A percentile compares a stretch with the other conserved stretches of the same genome.
Conservation (phyloP, 2,113 vertebrate genomes). For the Eolophus roseicapilla region DNA sequence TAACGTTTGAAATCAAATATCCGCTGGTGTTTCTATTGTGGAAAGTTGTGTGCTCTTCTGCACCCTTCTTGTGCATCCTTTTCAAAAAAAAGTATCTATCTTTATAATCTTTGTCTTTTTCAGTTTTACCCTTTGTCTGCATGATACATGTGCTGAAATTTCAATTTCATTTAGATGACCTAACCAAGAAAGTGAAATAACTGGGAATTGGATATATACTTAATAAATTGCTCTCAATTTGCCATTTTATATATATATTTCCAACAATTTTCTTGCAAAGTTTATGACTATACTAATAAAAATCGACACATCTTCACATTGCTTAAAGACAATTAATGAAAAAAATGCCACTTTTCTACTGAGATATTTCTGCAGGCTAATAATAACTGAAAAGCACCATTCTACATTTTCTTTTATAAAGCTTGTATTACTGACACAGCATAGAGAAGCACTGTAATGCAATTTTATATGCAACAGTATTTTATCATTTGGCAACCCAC, state of each 20-base stretch:
- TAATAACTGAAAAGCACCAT: not conserved
- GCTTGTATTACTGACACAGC: not conserved
- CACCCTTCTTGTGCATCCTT: not conserved
- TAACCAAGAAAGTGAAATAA: not conserved
- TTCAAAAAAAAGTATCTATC: not conserved
- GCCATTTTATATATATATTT: not conserved
- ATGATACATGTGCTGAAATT: not conserved
- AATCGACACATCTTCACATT: not conserved
- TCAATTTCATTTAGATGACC: not conserved
- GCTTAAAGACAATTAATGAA: not conserved
- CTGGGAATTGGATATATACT: not conserved
- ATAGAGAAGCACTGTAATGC: not conserved
- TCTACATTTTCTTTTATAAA: not conserved
- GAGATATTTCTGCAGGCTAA: not conserved
- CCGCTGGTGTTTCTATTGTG: not conserved
- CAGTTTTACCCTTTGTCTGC: not conserved
- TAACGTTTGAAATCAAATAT: not conserved
- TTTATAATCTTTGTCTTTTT: not conserved
- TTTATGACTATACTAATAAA: not conserved
- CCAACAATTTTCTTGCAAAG: not conserved
- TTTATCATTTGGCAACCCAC: not conserved
- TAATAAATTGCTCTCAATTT: not conserved
- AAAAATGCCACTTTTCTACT: not conserved
- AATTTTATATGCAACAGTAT: not conserved
- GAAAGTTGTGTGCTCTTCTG: not conserved